Evolutionary conservation across 2,888 invertebrate genomes (phyloP).

Genomic region (Eupithecia centaureata): DNA sequence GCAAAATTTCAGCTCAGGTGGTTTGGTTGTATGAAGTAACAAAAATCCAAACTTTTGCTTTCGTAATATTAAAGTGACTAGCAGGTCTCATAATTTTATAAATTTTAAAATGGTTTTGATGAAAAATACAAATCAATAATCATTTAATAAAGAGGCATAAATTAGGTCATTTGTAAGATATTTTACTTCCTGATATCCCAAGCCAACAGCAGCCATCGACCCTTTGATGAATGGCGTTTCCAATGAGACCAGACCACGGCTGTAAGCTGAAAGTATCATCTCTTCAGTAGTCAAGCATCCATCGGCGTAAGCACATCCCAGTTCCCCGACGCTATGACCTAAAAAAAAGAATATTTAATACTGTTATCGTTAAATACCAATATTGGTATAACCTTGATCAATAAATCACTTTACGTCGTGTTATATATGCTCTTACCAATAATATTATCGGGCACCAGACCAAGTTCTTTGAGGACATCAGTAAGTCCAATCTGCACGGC

Average conservation of each 20-base stretch:
- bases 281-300: slow-evolving; percentile 92
- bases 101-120: neutral
- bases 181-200: slow-evolving; percentile 78
- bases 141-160: neutral
- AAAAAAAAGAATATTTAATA: neutral
- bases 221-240: slow-evolving; percentile 86
- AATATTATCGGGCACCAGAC: slow-evolving; percentile 44
- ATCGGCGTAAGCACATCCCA: slow-evolving; percentile 96
- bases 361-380: neutral
- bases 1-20: neutral
- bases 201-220: slow-evolving; percentile 95
- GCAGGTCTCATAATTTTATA: neutral
- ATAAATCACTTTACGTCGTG: neutral
- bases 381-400: neutral
- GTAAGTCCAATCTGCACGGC: slow-evolving; percentile 82
- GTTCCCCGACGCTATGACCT: slow-evolving; percentile 88
- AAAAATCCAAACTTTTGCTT: neutral
- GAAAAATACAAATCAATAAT: neutral
- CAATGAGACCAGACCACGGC: slow-evolving; percentile 87
- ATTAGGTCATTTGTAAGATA: neutral
- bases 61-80: too few relatives aligned
- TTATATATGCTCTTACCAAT: slow-evolving; percentile 34
- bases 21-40: neutral
- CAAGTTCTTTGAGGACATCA: slow-evolving; percentile 54
- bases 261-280: slow-evolving; percentile 90